Evolutionary conservation across 2,888 invertebrate species (phyloP), one percentile per base, ranked within the genome.

Genomic region (Cotesia congregata): DNA sequence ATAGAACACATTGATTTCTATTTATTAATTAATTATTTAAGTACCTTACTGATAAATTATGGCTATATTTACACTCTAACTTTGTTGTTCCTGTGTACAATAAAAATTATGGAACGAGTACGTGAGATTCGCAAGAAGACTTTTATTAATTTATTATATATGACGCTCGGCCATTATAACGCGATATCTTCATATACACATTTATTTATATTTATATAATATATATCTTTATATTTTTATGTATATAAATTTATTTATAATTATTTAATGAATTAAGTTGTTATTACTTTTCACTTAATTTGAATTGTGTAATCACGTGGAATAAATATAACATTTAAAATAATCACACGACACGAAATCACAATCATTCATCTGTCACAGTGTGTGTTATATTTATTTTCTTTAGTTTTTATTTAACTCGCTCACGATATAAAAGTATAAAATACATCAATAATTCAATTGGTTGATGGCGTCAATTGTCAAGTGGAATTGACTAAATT

Each of bases 351-450:
- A 81, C 79, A 82, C 75, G 79, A 80, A 77, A 83, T 84, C 85
- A 85, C 85, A 84, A 85, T 85, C 84, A 83, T 82, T 79, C 83
- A 72, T 83, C 82, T 74, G 80, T 79, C 80, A 81, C 83, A 80
- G 79, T 82, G 78, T 50, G 50, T 50, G 50, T 50, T 50, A 12
- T 50, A 6, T 50, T 6, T 50, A 9, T 50, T 50, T 50, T 7
- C 0, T 12, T 12, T 50, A 50, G 7, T 50, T 50, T 50, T 50
- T 50, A 50, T 62, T 62, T 30, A 30, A 30, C 12, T 84, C 83
- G 82, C 81, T 79, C 84, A 82, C 84, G 82, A 85, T 88, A 88
- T 89, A 89, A 89, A 89, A 89, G 88, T 89, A 89, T 87, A 88
- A 89, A 89, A 88, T 88, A 84, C 86, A 83, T 81, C 80, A 80